Conservation (phyloP, 2,888 invertebrate genomes). For the Idaea dimidiata region DNA sequence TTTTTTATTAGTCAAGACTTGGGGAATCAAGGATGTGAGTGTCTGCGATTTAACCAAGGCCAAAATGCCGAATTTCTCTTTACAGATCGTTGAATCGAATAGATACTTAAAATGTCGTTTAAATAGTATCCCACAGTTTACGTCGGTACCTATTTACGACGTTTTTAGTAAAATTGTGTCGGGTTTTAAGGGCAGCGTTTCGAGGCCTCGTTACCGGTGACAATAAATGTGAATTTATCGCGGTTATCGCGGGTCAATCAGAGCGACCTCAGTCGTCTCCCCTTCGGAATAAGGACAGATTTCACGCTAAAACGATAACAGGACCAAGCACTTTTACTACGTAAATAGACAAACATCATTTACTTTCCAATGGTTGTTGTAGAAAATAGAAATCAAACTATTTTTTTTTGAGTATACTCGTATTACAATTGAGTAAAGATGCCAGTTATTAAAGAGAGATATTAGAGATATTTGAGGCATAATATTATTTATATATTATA, state of each 20-base stretch:
- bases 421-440: too few relatives aligned
- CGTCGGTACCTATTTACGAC: not conserved
- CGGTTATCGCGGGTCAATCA: not conserved
- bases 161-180: not conserved
- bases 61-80: not conserved
- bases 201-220: not conserved
- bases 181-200: not conserved
- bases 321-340: not conserved
- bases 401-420: not conserved
- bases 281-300: not conserved
- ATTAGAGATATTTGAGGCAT: too few relatives aligned
- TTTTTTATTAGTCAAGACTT: too few relatives aligned
- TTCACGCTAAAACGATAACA: not conserved
- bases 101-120: not conserved
- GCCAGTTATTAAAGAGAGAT: too few relatives aligned
- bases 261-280: not conserved
- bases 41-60: too few relatives aligned
- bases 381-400: not conserved
- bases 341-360: not conserved
- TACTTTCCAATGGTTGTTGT: not conserved
- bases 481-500: too few relatives aligned
- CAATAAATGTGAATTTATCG: conserved; percentile 1
- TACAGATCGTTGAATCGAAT: not conserved
- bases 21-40: too few relatives aligned
- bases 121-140: not conserved